phyloP scores from a whole-genome alignment of 2,797 vertebrate genomes.

The Semaprochilodus insignis region DNA sequence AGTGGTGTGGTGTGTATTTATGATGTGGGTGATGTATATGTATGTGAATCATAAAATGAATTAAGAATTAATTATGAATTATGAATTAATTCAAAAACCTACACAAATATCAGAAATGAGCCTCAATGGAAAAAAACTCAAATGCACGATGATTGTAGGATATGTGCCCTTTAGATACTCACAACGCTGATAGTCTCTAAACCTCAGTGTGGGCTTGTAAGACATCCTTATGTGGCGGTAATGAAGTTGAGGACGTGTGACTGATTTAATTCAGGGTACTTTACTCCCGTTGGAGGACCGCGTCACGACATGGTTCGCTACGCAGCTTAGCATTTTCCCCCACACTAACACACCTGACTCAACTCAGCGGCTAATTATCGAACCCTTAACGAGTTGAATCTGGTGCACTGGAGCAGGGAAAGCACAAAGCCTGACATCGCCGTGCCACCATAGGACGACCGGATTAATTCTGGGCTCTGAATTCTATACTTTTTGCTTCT shows the following conservation, averaged over 20 bases:
- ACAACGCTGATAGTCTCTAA: not conserved
- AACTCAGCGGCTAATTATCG: no score
- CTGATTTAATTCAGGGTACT: slow-evolving; percentile 16
- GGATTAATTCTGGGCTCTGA: not conserved
- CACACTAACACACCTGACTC: no score
- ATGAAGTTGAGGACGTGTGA: slow-evolving; percentile 9
- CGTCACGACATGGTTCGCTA: slow-evolving; percentile 16
- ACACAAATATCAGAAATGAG: no score
- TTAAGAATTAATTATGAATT: no score
- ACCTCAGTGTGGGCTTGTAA: not conserved
- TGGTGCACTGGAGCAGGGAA: not conserved
- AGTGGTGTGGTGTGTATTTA: no score
- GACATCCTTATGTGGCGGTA: not conserved
- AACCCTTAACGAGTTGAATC: not conserved
- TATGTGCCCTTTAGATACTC: no score
- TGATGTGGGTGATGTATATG: no score
- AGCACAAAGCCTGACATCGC: not conserved
- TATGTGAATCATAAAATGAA: no score
- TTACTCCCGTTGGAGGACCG: slow-evolving; percentile 14
- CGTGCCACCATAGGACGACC: not conserved
- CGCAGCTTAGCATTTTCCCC: not conserved
- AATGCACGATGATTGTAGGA: no score
- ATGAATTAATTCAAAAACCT: no score
- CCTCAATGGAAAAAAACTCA: no score
- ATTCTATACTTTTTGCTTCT: no score